Evolutionary conservation across 2,113 vertebrate species (phyloP), one percentile per base, ranked within the genome.

Genomic region (Azemiops feae): DNA sequence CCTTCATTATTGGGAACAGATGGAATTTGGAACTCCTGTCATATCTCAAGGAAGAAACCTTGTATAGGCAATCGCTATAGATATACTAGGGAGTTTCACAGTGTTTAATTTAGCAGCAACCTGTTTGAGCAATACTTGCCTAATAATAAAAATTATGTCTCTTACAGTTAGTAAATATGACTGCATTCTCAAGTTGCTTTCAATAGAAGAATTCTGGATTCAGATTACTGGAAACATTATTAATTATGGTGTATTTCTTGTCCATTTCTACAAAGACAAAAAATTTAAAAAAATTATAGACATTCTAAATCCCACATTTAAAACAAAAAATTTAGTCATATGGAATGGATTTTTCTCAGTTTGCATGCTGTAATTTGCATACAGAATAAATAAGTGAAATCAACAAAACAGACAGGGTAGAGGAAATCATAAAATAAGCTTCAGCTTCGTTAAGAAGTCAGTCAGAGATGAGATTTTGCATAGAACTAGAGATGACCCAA

Each of bases 151-250:
- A 64, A 58, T 27, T 60, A 45, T 47, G 23, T 47, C 27, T 47
- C 27, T 30, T 25, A 20, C 39, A 39, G 39, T 60, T 54, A 45
- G 27, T 69, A 27, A 90, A 47, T 3, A 52, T 0, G 10, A 69
- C 27, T 22, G 27, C 89, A 69, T 50, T 52, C n/a, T 52, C 89
- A 22, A 47, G 22, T 90, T 93, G 85, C 90, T 94, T 93, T 95
- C 88, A 93, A 74, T 91, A 94, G 89, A 91, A 90, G 94, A 55
- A 94, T 45, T 52, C 43, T 50, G 91, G 89, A 95, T 94, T 91
- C 92, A 96, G 91, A 69, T 9, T 93, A 93, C 52, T 88, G 86
- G 54, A 94, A 92, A 94, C 93, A 93, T 90, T 39, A 96, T 92
- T 81, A 93, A 58, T 92, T 92, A 93, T 93, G 64, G 89, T n/a